These are phyloP conservation scores for Ichneumoninae sp. DNA, from an alignment of 2,888 invertebrate species.

Conservation along the genomic window DNA sequence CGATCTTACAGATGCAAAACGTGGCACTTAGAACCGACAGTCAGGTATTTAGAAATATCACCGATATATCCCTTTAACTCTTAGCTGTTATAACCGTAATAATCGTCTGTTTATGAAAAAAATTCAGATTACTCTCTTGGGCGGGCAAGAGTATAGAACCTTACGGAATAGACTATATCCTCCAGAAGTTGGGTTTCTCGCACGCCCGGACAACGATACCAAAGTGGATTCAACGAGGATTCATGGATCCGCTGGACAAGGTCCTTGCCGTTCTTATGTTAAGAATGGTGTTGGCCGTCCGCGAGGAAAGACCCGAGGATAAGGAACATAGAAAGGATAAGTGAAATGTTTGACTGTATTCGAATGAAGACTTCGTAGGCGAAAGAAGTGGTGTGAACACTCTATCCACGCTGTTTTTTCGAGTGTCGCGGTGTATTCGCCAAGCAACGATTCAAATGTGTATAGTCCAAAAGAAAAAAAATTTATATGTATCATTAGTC, in stretches of 20 bases:
- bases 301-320: constrained; percentile 81
- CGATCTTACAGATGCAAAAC: constrained; percentile 96
- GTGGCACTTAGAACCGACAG: constrained; percentile 98
- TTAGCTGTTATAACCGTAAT: neutral
- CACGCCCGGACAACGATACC: constrained; percentile 99
- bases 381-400: constrained; percentile 26
- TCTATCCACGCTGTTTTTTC: constrained; percentile 14
- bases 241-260: constrained; percentile 98
- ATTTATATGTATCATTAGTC: constrained; percentile 47
- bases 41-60: constrained; percentile 86
- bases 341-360: constrained; percentile 58
- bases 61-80: constrained; percentile 43
- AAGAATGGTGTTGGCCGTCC: constrained; percentile 87
- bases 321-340: constrained; percentile 80
- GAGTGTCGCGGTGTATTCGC: constrained; percentile 54
- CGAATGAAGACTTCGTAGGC: constrained; percentile 12
- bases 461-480: constrained; percentile 59
- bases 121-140: constrained; percentile 90
- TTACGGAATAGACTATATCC: constrained; percentile 98
- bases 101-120: neutral
- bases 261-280: constrained; percentile 92
- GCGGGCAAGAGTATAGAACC: constrained; percentile 99
- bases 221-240: constrained; percentile 99
- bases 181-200: constrained; percentile 98
- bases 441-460: constrained; percentile 66